A percentile compares a stretch with the other conserved stretches of the same genome.
phyloP scores from a whole-genome alignment of 1,140 invertebrate genomes.

The Drosophila navojoa region DNA sequence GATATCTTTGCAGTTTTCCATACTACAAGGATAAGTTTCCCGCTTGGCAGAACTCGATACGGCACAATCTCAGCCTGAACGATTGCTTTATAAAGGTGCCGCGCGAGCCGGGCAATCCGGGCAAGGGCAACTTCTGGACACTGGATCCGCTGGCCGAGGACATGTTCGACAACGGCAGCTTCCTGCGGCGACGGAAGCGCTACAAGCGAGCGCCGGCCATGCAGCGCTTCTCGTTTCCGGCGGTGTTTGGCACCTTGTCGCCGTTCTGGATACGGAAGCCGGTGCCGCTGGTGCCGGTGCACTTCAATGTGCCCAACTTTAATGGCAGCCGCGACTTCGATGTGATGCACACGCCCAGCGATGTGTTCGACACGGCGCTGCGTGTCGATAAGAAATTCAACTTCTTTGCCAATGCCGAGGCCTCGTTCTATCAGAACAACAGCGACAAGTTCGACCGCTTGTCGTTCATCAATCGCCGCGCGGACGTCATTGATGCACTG shows the following conservation, averaged over 20 bases:
- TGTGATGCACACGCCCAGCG: slow-evolving; percentile 71
- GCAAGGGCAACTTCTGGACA: slow-evolving; percentile 99
- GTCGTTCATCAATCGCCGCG: slow-evolving; percentile 63
- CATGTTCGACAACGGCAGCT: slow-evolving; percentile 99
- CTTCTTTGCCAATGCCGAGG: slow-evolving; percentile 80
- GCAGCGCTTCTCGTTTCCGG: slow-evolving; percentile 83
- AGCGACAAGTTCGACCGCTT: slow-evolving; percentile 75
- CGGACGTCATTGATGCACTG: slow-evolving; percentile 40
- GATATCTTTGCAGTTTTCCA: slow-evolving; percentile 88
- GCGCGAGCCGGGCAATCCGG: slow-evolving; percentile 98
- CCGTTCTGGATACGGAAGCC: slow-evolving; percentile 85
- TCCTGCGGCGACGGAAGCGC: slow-evolving; percentile 95
- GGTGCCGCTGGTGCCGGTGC: slow-evolving; percentile 84
- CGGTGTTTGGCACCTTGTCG: slow-evolving; percentile 83
- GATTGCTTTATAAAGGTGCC: slow-evolving; percentile 99
- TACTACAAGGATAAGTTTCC: slow-evolving; percentile 98
- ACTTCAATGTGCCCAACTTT: slow-evolving; percentile 82
- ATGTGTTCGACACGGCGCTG: slow-evolving; percentile 71
- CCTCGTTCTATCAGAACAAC: slow-evolving; percentile 67
- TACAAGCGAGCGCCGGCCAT: slow-evolving; percentile 92
- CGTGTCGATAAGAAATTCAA: slow-evolving; percentile 80
- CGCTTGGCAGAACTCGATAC: slow-evolving; percentile 98
- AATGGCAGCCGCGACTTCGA: slow-evolving; percentile 75
- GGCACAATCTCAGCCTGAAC: slow-evolving; percentile 98
- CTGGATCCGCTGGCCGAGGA: slow-evolving; percentile 98